Conservation (phyloP, 2,113 vertebrate species). For the Albula goreensis region DNA sequence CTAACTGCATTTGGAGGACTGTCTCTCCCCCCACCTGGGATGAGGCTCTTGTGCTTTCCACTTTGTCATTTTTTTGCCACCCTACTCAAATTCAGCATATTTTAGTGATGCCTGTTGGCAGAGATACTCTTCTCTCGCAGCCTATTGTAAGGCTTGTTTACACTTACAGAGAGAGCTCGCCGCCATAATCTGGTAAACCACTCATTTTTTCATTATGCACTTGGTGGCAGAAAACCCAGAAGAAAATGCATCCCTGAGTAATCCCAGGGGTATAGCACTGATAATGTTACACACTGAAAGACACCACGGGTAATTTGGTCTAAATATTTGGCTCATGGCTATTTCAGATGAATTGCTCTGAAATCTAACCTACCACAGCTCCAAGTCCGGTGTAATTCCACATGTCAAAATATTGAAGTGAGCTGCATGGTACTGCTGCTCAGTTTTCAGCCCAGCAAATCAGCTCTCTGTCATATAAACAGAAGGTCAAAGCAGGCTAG, state of each 20-base stretch:
- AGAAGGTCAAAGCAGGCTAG: not conserved
- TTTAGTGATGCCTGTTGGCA: not conserved
- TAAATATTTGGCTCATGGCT: not conserved
- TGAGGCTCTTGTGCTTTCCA: not conserved
- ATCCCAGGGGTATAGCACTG: not conserved
- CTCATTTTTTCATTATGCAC: not conserved
- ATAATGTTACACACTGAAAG: not conserved
- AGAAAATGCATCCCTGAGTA: not conserved
- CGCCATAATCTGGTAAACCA: not conserved
- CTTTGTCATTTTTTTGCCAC: not conserved
- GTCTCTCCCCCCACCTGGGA: not conserved
- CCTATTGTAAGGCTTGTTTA: not conserved
- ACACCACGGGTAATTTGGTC: not conserved
- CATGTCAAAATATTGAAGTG: not conserved
- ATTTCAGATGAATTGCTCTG: not conserved
- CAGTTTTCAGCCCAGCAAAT: not conserved
- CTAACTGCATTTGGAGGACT: not conserved
- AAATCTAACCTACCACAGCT: not conserved
- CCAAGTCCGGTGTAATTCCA: not conserved
- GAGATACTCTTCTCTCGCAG: not conserved
- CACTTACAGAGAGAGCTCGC: not conserved
- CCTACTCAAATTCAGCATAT: not conserved
- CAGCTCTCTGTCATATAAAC: not conserved
- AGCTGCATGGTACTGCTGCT: not conserved
- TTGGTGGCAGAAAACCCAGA: not conserved